Conservation (phyloP, 2,888 invertebrate genomes). For the Chrysolina oricalcia region DNA sequence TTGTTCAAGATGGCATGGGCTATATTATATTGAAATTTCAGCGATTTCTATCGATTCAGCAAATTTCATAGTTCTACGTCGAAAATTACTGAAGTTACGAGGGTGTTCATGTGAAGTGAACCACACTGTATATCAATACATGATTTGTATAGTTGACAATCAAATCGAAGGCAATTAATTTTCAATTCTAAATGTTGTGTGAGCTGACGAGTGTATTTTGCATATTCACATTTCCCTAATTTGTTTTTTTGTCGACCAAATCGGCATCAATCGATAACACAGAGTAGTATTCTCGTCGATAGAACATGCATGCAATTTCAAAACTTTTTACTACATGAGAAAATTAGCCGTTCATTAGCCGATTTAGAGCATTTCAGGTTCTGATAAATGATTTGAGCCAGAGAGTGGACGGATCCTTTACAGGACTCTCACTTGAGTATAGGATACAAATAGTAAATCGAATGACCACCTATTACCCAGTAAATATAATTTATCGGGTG, state of each 20-base stretch:
- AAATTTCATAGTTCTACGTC: no score
- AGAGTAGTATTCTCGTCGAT: neutral
- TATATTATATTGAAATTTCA: no score
- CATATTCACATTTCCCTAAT: conserved; percentile 2
- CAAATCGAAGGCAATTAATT: neutral
- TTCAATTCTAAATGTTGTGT: neutral
- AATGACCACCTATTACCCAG: no score
- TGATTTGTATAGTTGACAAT: neutral
- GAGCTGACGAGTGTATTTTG: neutral
- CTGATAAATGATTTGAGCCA: neutral
- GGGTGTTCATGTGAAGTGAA: no score
- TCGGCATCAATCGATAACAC: neutral
- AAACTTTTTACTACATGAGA: neutral
- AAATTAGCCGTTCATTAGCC: neutral
- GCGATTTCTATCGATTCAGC: no score
- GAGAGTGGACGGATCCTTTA: no score
- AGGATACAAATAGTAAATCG: no score
- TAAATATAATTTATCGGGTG: no score
- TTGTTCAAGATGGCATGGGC: no score
- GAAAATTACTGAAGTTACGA: no score
- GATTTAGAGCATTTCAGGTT: neutral
- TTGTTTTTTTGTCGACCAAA: neutral
- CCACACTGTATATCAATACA: no score
- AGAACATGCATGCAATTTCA: neutral
- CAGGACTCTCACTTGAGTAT: no score